Percentiles rank a stretch among this genome's conserved stretches.
phyloP scores from a whole-genome alignment of 2,113 vertebrate species.

The Spheniscus mendiculus region DNA sequence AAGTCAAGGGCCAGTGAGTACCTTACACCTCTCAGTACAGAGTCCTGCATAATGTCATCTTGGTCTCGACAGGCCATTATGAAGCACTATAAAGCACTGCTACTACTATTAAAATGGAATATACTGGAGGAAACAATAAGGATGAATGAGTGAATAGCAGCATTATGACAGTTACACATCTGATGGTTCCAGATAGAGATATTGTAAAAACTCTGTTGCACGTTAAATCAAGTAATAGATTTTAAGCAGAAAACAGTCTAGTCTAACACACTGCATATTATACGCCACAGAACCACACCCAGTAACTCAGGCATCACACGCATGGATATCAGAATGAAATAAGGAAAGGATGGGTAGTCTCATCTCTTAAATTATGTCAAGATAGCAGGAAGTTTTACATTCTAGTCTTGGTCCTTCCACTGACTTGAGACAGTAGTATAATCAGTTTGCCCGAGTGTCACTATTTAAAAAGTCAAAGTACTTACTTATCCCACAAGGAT shows the following conservation, averaged over 20 bases:
- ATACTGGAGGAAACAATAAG: not conserved
- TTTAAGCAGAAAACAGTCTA: not conserved
- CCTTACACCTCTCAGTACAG: not conserved
- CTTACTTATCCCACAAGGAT: constrained; percentile 23
- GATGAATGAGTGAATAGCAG: not conserved
- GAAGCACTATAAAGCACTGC: not conserved
- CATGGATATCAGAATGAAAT: not conserved
- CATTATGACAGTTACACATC: not conserved
- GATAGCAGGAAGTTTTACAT: not conserved
- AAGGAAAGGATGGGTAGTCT: not conserved
- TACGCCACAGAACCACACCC: not conserved
- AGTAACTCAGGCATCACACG: not conserved
- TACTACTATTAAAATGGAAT: not conserved
- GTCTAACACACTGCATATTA: not conserved
- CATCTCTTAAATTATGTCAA: not conserved
- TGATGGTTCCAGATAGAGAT: not conserved
- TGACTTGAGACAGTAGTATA: not conserved
- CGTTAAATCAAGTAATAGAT: not conserved
- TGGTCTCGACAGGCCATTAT: not conserved
- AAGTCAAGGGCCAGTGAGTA: not conserved
- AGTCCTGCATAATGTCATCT: not conserved
- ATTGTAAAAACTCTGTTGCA: not conserved
- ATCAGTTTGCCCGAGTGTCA: not conserved
- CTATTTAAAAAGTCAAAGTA: not conserved
- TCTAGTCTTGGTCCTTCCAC: not conserved